phyloP scores from a whole-genome alignment of 2,797 vertebrate genomes.

The Picus viridis region DNA sequence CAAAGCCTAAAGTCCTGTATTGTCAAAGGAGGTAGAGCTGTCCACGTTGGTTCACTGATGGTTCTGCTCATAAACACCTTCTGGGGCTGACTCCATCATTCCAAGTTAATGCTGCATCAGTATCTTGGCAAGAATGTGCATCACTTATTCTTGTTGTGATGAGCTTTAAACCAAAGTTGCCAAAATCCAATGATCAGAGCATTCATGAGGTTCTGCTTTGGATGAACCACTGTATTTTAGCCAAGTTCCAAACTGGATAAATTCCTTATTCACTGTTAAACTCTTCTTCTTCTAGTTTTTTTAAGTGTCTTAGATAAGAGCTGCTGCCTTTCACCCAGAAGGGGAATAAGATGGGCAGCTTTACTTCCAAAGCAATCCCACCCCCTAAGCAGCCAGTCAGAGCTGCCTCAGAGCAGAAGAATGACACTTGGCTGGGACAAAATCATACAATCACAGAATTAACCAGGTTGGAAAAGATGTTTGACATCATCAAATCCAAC shows the following conservation, averaged over 20 bases:
- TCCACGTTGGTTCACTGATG: not conserved
- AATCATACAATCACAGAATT: too few relatives aligned
- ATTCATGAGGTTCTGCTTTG: not conserved
- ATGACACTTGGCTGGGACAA: not conserved
- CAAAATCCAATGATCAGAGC: not conserved
- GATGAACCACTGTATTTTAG: not conserved
- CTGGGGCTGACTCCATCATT: not conserved
- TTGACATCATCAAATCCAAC: too few relatives aligned
- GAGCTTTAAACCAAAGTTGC: not conserved
- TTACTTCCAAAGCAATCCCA: not conserved
- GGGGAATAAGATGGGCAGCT: not conserved
- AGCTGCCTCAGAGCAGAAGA: not conserved
- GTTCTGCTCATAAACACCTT: not conserved
- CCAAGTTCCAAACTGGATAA: not conserved
- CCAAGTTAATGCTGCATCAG: not conserved
- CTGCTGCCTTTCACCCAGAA: not conserved
- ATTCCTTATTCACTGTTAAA: not conserved
- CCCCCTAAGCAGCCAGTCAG: not conserved
- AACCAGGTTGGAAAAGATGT: too few relatives aligned
- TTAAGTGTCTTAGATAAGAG: not conserved
- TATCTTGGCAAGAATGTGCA: not conserved
- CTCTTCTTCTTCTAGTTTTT: not conserved
- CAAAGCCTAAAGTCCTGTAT: not conserved
- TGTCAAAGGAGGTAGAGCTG: not conserved
- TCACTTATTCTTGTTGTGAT: not conserved